These are phyloP conservation scores for Piezodorus guildinii DNA, from an alignment of 1,140 invertebrate species.

Conservation along the genomic window DNA sequence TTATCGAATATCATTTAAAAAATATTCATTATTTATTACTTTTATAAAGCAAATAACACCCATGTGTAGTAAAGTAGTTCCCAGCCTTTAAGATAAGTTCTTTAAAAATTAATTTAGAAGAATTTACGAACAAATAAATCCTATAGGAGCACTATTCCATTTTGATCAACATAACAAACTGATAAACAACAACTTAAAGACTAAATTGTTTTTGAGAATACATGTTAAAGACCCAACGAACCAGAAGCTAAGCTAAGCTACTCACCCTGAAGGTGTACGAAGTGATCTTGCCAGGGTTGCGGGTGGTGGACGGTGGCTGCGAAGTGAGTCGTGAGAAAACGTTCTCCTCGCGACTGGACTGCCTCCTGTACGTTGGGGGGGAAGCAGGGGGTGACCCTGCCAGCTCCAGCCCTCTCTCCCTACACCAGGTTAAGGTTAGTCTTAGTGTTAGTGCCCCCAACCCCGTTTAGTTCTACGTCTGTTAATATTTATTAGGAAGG, in stretches of 20 bases:
- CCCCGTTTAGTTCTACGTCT: not conserved
- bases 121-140: no score
- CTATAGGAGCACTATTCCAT: no score
- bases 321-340: constrained; percentile 72
- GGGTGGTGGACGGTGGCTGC: constrained; percentile 33
- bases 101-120: no score
- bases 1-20: no score
- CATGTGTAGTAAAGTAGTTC: no score
- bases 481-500: no score
- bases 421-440: constrained; percentile 26
- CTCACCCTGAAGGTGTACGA: constrained; percentile 30
- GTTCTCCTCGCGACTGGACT: constrained; percentile 55
- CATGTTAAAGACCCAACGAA: not conserved
- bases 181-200: no score
- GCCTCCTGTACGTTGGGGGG: constrained; percentile 48
- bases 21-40: no score
- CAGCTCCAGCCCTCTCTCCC: constrained; percentile 41
- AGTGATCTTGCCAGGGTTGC: constrained; percentile 48
- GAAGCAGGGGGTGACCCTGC: constrained; percentile 49
- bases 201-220: no score
- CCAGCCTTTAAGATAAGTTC: no score
- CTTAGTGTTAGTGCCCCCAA: not conserved
- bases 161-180: no score
- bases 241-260: not conserved
- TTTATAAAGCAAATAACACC: no score